phyloP scores from a whole-genome alignment of 2,113 vertebrate species.

The Python bivittatus region DNA sequence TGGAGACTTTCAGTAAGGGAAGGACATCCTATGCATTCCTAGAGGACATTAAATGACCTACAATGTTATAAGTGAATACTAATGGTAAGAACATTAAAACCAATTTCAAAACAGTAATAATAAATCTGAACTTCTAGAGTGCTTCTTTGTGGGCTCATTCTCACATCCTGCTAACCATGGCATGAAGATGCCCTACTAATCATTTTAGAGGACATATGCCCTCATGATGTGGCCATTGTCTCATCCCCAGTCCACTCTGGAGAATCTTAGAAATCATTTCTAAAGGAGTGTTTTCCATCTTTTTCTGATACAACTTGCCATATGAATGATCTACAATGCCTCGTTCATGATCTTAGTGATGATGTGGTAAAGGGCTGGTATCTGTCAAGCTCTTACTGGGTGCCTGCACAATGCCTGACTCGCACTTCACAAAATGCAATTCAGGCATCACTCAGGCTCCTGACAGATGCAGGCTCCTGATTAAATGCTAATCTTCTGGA shows the following conservation, averaged over 20 bases:
- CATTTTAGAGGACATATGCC: background rate
- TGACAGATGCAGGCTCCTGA: background rate
- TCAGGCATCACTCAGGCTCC: background rate
- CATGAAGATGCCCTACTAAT: background rate
- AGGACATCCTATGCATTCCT: background rate
- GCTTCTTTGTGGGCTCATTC: background rate
- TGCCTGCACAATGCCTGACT: background rate
- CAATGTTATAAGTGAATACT: background rate
- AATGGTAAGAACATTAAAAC: background rate
- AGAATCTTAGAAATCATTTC: background rate
- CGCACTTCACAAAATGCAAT: background rate
- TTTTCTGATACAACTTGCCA: background rate
- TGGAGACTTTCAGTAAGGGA: background rate
- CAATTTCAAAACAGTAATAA: background rate
- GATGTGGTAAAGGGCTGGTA: background rate
- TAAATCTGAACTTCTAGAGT: fast-evolving
- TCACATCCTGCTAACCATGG: background rate
- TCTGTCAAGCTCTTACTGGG: background rate
- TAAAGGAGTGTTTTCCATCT: background rate
- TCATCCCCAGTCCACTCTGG: background rate
- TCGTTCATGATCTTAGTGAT: background rate
- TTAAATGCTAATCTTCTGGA: background rate
- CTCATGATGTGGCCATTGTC: background rate
- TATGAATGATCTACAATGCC: background rate
- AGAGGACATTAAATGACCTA: background rate